Evolutionary conservation across 2,888 invertebrate species (phyloP).

Genomic region (Metalampra italica): DNA sequence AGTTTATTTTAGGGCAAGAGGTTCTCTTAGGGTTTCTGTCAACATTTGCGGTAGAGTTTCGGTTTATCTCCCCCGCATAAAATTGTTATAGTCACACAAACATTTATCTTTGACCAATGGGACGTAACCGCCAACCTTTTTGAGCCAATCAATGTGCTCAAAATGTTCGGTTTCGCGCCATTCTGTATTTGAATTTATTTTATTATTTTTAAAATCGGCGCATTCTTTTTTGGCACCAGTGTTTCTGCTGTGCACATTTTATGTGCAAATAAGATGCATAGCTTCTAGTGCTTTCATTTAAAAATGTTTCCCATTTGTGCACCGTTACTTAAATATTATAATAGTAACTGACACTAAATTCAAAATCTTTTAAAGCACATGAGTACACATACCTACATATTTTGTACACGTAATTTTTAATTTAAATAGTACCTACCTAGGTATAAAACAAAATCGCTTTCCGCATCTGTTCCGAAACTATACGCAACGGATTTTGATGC

Average conservation of each 20-base stretch:
- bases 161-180: slow-evolving; percentile 44
- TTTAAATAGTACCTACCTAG: no score
- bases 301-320: not conserved
- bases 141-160: slow-evolving; percentile 60
- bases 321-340: no score
- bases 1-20: slow-evolving; percentile 26
- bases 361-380: no score
- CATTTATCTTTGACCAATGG: slow-evolving; percentile 76
- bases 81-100: slow-evolving; percentile 49
- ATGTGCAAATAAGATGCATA: no score
- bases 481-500: no score
- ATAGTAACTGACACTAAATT: no score
- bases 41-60: slow-evolving; percentile 67
- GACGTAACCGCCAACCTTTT: slow-evolving; percentile 55
- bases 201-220: slow-evolving; percentile 26
- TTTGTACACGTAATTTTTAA: no score
- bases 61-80: slow-evolving; percentile 69
- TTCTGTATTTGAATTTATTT: slow-evolving; percentile 42
- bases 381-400: no score
- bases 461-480: no score
- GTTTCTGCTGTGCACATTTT: no score
- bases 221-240: not conserved
- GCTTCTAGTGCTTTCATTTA: no score
- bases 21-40: slow-evolving; percentile 43
- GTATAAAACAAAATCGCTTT: no score